Evolutionary conservation across 2,797 vertebrate species (phyloP).

Genomic region (Peromyscus nudipes): DNA sequence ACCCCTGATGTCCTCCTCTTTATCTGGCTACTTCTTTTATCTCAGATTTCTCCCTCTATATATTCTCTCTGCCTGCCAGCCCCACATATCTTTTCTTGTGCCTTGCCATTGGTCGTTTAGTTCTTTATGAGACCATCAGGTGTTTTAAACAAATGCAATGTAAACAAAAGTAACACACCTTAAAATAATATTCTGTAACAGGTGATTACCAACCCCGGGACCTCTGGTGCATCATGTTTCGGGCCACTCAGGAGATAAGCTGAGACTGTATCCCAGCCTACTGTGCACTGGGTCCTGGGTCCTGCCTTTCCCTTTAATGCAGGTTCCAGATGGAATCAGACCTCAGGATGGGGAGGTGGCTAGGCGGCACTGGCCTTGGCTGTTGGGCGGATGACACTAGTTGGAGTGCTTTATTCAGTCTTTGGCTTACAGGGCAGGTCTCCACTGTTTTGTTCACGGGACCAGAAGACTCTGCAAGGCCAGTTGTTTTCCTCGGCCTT

Average conservation of each 20-base stretch:
- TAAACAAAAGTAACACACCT: too few species aligned
- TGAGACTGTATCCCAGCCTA: neutral
- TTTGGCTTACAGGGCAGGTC: neutral
- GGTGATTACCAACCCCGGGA: neutral
- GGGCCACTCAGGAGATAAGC: neutral
- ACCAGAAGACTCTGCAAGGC: neutral
- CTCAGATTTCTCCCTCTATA: too few species aligned
- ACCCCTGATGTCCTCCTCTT: too few species aligned
- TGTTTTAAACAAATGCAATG: too few species aligned
- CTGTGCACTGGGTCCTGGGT: neutral
- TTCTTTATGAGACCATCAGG: too few species aligned
- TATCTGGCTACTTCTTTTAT: too few species aligned
- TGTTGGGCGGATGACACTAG: too few species aligned
- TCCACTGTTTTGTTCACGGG: neutral
- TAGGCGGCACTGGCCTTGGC: neutral
- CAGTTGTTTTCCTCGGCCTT: neutral
- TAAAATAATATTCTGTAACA: too few species aligned
- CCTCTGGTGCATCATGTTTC: neutral
- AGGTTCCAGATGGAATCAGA: neutral
- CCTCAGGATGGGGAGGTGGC: neutral
- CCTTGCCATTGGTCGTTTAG: too few species aligned
- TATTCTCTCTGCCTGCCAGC: too few species aligned
- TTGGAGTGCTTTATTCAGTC: rapidly evolving
- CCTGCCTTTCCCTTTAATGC: neutral
- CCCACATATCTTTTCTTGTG: too few species aligned